A percentile compares a stretch with the other conserved stretches of the same genome.
phyloP scores from a whole-genome alignment of 2,888 invertebrate genomes.

The Petrolisthes manimaculis region DNA sequence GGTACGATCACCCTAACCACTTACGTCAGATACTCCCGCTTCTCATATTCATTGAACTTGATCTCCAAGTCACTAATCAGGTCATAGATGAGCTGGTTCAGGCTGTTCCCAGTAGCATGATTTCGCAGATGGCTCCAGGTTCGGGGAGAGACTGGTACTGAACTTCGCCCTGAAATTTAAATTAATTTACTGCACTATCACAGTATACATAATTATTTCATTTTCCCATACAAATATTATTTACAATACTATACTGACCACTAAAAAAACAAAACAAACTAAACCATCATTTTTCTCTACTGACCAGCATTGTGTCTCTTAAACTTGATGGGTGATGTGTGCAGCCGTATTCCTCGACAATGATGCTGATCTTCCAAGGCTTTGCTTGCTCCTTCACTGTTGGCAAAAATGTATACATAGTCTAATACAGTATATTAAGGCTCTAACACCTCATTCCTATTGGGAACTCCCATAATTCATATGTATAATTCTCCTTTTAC shows the following conservation, averaged over 20 bases:
- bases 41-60: slow-evolving; percentile 10
- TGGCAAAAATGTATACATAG: neutral
- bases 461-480: too few relatives aligned
- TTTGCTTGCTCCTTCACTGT: neutral
- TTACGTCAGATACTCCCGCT: slow-evolving; percentile 17
- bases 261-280: too few relatives aligned
- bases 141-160: neutral
- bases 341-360: neutral
- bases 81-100: neutral
- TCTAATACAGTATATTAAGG: neutral
- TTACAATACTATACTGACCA: too few relatives aligned
- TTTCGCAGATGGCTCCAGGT: neutral
- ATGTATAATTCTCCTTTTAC: too few relatives aligned
- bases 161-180: neutral
- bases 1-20: neutral
- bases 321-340: neutral
- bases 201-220: too few relatives aligned
- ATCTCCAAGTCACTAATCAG: slow-evolving; percentile 22
- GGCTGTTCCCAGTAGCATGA: neutral
- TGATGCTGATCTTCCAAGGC: neutral
- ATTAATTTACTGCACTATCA: too few relatives aligned
- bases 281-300: neutral
- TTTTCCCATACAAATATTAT: too few relatives aligned
- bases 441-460: too few relatives aligned
- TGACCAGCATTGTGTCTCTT: neutral